These are phyloP conservation scores for Lithophane semibrunnea DNA, from an alignment of 2,888 invertebrate genomes.

Conservation along the genomic window DNA sequence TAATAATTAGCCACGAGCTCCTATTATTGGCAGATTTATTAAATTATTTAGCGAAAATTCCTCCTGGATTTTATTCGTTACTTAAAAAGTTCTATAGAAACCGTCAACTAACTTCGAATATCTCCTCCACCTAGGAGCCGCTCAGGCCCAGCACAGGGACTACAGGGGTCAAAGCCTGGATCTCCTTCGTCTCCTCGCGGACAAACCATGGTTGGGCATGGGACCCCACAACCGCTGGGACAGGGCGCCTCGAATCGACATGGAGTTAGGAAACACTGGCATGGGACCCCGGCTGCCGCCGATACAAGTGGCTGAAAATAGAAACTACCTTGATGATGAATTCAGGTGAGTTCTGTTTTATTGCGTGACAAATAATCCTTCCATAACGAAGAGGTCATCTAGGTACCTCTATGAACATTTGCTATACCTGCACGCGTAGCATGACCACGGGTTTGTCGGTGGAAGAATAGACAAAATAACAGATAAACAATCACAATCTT, in stretches of 20 bases:
- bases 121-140: conserved; percentile 69
- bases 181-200: conserved; percentile 78
- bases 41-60: background rate
- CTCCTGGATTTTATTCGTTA: background rate
- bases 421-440: too few relatives aligned
- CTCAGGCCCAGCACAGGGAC: conserved; percentile 74
- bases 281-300: conserved; percentile 48
- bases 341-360: conserved; percentile 70
- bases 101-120: background rate
- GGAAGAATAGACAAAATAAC: too few relatives aligned
- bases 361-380: too few relatives aligned
- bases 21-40: too few relatives aligned
- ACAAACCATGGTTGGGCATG: conserved; percentile 72
- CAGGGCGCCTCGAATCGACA: conserved; percentile 66
- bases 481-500: too few relatives aligned
- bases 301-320: conserved; percentile 62
- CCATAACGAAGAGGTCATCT: too few relatives aligned
- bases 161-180: conserved; percentile 77
- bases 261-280: conserved; percentile 62
- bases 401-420: too few relatives aligned
- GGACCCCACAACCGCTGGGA: conserved; percentile 75
- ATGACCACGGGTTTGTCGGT: too few relatives aligned
- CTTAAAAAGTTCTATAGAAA: background rate
- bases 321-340: conserved; percentile 72
- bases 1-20: too few relatives aligned